Percentiles rank a stretch among this genome's conserved stretches.
phyloP scores from a whole-genome alignment of 2,113 vertebrate genomes.

The Ochotona curzoniae region DNA sequence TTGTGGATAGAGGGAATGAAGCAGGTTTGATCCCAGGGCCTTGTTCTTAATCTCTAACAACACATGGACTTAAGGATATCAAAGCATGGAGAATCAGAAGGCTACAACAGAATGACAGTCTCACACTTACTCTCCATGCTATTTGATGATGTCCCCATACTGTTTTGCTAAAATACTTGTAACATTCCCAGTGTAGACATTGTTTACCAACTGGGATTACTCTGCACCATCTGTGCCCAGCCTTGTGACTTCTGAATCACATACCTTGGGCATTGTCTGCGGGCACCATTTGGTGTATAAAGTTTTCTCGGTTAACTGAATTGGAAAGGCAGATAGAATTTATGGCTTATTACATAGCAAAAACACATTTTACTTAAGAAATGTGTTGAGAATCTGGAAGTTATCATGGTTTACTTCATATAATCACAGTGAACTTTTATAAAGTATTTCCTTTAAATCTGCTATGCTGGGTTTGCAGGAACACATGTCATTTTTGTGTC shows the following conservation, averaged over 20 bases:
- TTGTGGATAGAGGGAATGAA: not conserved
- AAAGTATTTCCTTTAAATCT: not conserved
- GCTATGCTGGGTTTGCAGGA: not conserved
- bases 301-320: fast-evolving
- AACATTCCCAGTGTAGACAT: not conserved
- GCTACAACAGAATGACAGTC: not conserved
- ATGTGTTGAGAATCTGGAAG: not conserved
- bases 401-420: not conserved
- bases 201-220: not conserved
- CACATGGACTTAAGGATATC: fast-evolving
- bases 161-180: not conserved
- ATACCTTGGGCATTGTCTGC: not conserved
- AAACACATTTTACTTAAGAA: not conserved
- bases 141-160: not conserved
- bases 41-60: not conserved
- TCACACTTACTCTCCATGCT: not conserved
- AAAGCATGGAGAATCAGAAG: not conserved
- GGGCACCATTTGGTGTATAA: not conserved
- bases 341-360: not conserved
- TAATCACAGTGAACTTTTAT: not conserved
- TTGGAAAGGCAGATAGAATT: not conserved
- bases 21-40: not conserved
- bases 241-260: not conserved
- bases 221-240: fast-evolving
- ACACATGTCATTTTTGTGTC: not conserved